These are phyloP conservation scores for Notechis scutatus DNA, from an alignment of 2,113 vertebrate genomes.

Conservation along the genomic window DNA sequence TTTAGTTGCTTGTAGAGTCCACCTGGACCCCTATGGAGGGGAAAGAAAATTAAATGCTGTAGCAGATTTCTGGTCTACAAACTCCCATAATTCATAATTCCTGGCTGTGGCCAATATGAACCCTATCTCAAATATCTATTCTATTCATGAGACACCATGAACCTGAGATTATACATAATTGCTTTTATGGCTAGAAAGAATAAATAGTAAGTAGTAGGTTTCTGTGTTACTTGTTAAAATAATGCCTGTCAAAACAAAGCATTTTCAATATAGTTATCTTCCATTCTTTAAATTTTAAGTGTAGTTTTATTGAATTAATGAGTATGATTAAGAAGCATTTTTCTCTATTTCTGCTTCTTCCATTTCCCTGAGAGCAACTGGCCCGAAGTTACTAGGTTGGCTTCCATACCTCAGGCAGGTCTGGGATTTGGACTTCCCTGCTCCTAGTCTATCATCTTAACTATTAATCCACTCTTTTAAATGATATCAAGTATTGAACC, in stretches of 20 bases:
- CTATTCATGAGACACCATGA: neutral
- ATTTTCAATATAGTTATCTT: neutral
- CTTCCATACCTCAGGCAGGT: too few species aligned
- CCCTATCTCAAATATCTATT: neutral
- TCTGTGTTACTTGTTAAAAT: neutral
- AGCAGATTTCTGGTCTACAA: neutral
- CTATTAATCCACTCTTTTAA: neutral
- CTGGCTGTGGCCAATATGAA: neutral
- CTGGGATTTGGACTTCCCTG: too few species aligned
- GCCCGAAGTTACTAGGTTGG: neutral
- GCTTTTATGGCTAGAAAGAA: neutral
- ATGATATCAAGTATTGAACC: neutral
- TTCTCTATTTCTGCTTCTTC: neutral
- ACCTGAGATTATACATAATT: neutral
- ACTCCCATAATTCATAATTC: neutral
- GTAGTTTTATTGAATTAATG: neutral
- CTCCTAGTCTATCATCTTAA: neutral
- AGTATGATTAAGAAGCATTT: neutral
- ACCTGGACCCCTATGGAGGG: constrained; percentile 87
- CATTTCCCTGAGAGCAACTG: neutral
- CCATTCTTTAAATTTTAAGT: neutral
- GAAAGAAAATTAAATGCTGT: neutral
- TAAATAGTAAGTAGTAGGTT: neutral
- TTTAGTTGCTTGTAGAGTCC: constrained; percentile 92
- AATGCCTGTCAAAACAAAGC: neutral